phyloP scores from a whole-genome alignment of 92 coral and sea anemone species.

The Palythoa grandis region DNA sequence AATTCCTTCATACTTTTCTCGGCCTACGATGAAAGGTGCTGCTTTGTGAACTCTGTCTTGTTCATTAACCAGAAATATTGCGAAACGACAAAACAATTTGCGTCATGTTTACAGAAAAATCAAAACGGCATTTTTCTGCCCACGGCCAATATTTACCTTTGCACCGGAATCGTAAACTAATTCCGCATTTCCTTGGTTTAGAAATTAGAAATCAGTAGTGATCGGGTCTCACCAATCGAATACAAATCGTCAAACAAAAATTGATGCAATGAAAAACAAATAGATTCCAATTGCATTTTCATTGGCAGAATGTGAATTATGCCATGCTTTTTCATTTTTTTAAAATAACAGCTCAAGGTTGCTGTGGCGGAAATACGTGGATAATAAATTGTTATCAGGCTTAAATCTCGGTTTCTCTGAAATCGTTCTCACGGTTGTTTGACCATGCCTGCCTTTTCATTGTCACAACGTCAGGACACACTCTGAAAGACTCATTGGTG shows the following conservation, averaged over 20 bases:
- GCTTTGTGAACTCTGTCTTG: not conserved
- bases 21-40: not conserved
- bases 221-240: not conserved
- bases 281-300: not conserved
- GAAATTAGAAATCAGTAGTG: not conserved
- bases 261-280: not conserved
- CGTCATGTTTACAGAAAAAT: slow-evolving; percentile 27
- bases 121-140: slow-evolving; percentile 7
- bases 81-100: slow-evolving; percentile 25
- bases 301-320: not conserved
- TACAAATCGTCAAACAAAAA: not conserved
- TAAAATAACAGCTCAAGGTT: not conserved
- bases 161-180: not conserved
- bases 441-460: not conserved
- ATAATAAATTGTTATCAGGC: not conserved
- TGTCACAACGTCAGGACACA: not conserved
- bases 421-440: slow-evolving; percentile 13
- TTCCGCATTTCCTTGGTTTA: not conserved
- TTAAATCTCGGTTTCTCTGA: not conserved
- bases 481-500: not conserved
- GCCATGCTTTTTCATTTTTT: not conserved
- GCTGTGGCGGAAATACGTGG: not conserved
- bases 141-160: not conserved
- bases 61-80: not conserved
- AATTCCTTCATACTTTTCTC: slow-evolving; percentile 2